Percentiles rank a stretch among this genome's conserved stretches.
These are phyloP conservation scores for Epizoanthus fatuus DNA, from an alignment of 92 coral and sea anemone genomes.

Conservation along the genomic window DNA sequence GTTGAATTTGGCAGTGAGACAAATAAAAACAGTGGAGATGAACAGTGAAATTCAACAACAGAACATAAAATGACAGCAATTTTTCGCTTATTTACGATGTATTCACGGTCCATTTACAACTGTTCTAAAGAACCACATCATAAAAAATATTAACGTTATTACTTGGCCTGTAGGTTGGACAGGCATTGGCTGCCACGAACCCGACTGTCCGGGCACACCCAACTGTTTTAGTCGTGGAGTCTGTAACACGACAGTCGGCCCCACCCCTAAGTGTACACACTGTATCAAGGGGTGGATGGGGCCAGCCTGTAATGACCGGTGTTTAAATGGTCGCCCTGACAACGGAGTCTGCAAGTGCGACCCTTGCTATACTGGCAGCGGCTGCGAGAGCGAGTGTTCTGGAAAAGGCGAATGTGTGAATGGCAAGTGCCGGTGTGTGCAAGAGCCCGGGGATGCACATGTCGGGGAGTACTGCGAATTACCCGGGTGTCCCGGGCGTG, in stretches of 20 bases:
- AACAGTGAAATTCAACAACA: no score
- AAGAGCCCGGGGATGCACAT: slow-evolving; percentile 61
- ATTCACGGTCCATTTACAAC: no score
- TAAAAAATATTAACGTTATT: not conserved
- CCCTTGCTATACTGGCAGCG: slow-evolving; percentile 74
- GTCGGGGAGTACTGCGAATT: slow-evolving; percentile 76
- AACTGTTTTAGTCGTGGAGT: slow-evolving; percentile 79
- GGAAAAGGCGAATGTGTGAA: slow-evolving; percentile 70
- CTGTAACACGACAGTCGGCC: slow-evolving; percentile 69
- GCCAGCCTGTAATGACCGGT: slow-evolving; percentile 77
- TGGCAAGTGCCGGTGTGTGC: slow-evolving; percentile 58
- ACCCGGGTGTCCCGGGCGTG: slow-evolving; percentile 78
- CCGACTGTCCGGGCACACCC: slow-evolving; percentile 84
- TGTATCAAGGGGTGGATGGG: slow-evolving; percentile 78
- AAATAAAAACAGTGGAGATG: no score
- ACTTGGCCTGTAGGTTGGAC: slow-evolving; percentile 64
- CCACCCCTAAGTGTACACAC: slow-evolving; percentile 71
- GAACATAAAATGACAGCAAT: no score
- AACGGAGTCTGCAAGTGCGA: slow-evolving; percentile 66
- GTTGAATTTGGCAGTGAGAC: no score
- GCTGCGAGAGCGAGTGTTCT: slow-evolving; percentile 80
- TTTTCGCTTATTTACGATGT: no score
- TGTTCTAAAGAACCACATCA: no score
- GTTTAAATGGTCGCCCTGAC: slow-evolving; percentile 65
- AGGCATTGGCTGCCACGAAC: slow-evolving; percentile 70